Conservation (phyloP, 1,140 invertebrate genomes). For the Bathynomus jamesi region DNA sequence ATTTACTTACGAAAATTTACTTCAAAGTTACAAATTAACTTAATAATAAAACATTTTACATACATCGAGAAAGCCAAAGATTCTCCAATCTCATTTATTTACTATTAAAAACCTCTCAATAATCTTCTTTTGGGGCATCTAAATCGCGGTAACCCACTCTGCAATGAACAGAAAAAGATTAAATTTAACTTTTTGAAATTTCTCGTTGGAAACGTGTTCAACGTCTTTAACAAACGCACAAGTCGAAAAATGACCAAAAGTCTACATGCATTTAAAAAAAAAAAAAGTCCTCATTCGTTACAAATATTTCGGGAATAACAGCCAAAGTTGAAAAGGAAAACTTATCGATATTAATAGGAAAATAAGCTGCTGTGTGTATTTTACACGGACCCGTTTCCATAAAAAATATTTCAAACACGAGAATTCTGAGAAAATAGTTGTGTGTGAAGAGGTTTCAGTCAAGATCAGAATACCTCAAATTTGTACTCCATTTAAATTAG, state of each 20-base stretch:
- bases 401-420: too few relatives aligned
- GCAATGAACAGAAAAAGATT: conserved; percentile 42
- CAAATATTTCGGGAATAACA: conserved; percentile 15
- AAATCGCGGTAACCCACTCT: conserved; percentile 81
- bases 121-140: conserved; percentile 73
- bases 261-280: background rate
- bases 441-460: too few relatives aligned
- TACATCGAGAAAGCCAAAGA: too few relatives aligned
- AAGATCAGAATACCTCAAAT: too few relatives aligned
- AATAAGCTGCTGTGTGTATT: too few relatives aligned
- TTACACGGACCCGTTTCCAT: too few relatives aligned
- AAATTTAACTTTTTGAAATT: background rate
- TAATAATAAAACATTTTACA: too few relatives aligned
- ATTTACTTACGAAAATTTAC: background rate
- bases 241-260: background rate
- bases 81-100: background rate
- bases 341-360: too few relatives aligned
- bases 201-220: conserved; percentile 7
- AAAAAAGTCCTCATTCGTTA: conserved; percentile 14
- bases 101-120: conserved; percentile 3
- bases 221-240: background rate
- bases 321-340: conserved; percentile 8
- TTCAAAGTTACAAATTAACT: background rate
- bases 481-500: too few relatives aligned
- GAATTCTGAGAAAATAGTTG: too few relatives aligned